These are phyloP conservation scores for Chrysocyon brachyurus DNA, from an alignment of 2,797 vertebrate species.

Conservation along the genomic window DNA sequence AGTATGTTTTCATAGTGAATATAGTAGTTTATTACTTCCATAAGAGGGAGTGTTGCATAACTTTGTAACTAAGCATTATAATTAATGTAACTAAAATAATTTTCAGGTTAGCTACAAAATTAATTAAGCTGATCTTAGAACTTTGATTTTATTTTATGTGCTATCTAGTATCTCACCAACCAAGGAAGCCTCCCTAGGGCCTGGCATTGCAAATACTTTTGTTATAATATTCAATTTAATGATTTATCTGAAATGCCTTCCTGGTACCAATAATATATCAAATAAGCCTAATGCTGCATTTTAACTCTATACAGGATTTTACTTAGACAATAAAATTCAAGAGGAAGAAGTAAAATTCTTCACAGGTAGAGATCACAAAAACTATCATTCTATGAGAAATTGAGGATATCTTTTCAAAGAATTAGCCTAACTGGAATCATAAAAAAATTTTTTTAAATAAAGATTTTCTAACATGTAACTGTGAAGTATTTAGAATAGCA, in stretches of 20 bases:
- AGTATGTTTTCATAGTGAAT: slow-evolving; percentile 36
- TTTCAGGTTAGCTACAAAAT: slow-evolving; percentile 34
- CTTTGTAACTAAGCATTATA: slow-evolving; percentile 58
- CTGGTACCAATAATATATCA: background rate
- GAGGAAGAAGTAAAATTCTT: background rate
- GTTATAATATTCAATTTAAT: slow-evolving; percentile 32
- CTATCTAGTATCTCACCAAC: background rate
- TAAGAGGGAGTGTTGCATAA: slow-evolving; percentile 26
- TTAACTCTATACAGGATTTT: slow-evolving; percentile 36
- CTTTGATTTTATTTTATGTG: background rate
- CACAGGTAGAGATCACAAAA: slow-evolving; percentile 36
- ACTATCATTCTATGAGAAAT: background rate
- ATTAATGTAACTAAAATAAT: slow-evolving; percentile 12
- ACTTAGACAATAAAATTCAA: slow-evolving; percentile 45
- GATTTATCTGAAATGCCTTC: background rate
- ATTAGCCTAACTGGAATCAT: background rate
- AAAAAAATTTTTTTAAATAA: background rate
- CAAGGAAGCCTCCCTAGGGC: background rate
- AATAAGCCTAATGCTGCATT: background rate
- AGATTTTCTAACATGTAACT: background rate
- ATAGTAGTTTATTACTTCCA: slow-evolving; percentile 14
- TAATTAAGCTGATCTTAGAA: slow-evolving; percentile 28
- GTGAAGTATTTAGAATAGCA: background rate
- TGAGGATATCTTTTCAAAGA: background rate
- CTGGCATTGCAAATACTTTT: background rate